Conservation (phyloP, 2,888 invertebrate genomes). For the Caenorhabditis panamensis region DNA sequence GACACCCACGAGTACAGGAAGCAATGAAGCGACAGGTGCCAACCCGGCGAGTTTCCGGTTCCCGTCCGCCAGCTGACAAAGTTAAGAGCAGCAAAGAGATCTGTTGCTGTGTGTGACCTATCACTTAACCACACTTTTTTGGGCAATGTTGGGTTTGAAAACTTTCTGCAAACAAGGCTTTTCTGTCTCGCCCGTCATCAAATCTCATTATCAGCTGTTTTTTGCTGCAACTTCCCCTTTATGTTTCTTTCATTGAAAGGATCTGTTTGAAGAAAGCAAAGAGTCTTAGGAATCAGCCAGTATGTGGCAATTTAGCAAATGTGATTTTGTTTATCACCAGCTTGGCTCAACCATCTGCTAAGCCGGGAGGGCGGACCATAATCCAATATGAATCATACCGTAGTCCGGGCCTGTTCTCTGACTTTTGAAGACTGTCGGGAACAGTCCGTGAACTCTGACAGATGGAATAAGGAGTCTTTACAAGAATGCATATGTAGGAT, state of each 20-base stretch:
- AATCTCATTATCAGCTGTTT: conserved; percentile 38
- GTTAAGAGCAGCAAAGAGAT: conserved; percentile 3
- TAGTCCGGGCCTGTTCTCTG: conserved; percentile 12
- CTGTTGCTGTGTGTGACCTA: conserved; percentile 22
- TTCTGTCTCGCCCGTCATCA: neutral
- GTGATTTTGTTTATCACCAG: conserved; percentile 32
- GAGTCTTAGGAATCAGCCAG: conserved; percentile 30
- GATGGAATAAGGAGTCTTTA: neutral
- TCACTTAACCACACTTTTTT: conserved; percentile 29
- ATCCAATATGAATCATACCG: conserved; percentile 49
- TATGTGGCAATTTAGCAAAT: conserved; percentile 36
- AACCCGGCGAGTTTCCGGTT: conserved; percentile 28
- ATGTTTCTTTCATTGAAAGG: neutral
- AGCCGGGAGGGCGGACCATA: conserved; percentile 10
- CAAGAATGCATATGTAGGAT: too few relatives aligned
- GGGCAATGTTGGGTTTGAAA: conserved; percentile 3
- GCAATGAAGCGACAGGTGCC: conserved; percentile 26
- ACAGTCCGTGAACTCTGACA: neutral
- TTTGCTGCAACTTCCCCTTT: conserved; percentile 16
- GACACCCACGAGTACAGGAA: conserved; percentile 30
- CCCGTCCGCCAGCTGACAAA: conserved; percentile 28
- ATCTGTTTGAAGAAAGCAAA: neutral
- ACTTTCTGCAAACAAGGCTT: conserved; percentile 1
- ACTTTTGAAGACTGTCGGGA: neutral
- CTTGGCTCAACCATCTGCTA: conserved; percentile 2